Conservation (phyloP, 2,888 invertebrate genomes). For the Megaustenia siamemsis region DNA sequence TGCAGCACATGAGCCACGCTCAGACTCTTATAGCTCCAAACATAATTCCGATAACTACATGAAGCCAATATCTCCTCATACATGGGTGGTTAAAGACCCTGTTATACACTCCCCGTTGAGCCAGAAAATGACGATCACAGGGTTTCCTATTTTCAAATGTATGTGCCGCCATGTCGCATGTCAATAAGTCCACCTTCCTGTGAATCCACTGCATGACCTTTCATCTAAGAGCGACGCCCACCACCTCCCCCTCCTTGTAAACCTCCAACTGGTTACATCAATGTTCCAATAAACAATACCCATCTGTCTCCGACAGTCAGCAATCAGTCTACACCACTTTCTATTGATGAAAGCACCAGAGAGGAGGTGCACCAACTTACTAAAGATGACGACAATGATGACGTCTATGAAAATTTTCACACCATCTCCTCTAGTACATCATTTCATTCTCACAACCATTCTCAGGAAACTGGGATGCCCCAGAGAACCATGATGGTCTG, state of each 20-base stretch:
- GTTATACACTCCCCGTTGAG: neutral
- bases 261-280: neutral
- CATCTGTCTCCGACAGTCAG: neutral
- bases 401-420: neutral
- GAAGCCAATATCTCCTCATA: neutral
- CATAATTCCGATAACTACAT: neutral
- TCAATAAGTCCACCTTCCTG: neutral
- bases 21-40: neutral
- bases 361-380: no score
- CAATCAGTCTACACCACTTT: neutral
- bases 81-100: neutral
- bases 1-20: neutral
- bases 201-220: neutral
- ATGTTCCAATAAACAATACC: neutral
- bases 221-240: neutral
- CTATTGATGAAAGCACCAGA: neutral
- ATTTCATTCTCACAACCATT: no score
- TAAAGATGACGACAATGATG: neutral
- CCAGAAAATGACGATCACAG: neutral
- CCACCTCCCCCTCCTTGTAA: neutral
- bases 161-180: neutral
- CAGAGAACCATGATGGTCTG: no score
- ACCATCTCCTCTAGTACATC: no score
- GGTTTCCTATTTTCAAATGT: neutral
- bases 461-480: no score